Evolutionary conservation across 2,888 invertebrate genomes (phyloP).

Genomic region (Cataglyphis rosenhaueri): DNA sequence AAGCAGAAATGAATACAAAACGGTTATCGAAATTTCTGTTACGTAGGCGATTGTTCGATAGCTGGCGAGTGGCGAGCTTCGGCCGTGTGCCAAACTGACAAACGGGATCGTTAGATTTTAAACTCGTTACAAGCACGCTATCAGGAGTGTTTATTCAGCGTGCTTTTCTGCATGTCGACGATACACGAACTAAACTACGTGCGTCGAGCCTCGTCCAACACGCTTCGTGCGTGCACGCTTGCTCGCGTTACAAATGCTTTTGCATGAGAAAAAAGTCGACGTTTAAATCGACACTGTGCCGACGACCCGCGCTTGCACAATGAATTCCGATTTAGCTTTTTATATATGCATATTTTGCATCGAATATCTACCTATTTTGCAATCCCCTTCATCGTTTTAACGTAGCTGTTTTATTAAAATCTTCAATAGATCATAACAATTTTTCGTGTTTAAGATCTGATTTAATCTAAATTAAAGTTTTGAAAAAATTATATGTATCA

Average conservation of each 20-base stretch:
- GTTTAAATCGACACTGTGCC: constrained; percentile 50
- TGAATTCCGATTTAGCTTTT: constrained; percentile 70
- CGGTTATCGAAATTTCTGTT: constrained; percentile 59
- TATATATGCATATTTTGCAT: constrained; percentile 65
- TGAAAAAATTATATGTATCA: neutral
- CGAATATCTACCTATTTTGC: constrained; percentile 54
- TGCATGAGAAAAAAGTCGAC: constrained; percentile 14
- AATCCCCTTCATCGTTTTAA: constrained; percentile 60
- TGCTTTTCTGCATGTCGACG: constrained; percentile 68
- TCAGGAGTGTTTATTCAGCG: constrained; percentile 73
- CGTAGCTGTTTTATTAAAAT: constrained; percentile 29
- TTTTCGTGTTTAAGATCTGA: neutral
- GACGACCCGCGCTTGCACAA: constrained; percentile 69
- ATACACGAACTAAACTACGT: constrained; percentile 66
- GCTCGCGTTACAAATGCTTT: constrained; percentile 60
- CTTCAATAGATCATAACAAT: neutral
- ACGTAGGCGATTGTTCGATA: constrained; percentile 49
- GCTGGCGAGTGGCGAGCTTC: constrained; percentile 31
- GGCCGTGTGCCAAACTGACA: constrained; percentile 54
- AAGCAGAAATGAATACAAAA: constrained; percentile 44
- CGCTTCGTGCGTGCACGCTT: constrained; percentile 34
- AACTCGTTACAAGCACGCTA: constrained; percentile 67
- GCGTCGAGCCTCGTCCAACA: constrained; percentile 45
- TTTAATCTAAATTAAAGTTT: neutral
- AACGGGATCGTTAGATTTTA: constrained; percentile 66